Evolutionary conservation across 2,797 vertebrate species (phyloP).

Genomic region (Florisuga fusca): DNA sequence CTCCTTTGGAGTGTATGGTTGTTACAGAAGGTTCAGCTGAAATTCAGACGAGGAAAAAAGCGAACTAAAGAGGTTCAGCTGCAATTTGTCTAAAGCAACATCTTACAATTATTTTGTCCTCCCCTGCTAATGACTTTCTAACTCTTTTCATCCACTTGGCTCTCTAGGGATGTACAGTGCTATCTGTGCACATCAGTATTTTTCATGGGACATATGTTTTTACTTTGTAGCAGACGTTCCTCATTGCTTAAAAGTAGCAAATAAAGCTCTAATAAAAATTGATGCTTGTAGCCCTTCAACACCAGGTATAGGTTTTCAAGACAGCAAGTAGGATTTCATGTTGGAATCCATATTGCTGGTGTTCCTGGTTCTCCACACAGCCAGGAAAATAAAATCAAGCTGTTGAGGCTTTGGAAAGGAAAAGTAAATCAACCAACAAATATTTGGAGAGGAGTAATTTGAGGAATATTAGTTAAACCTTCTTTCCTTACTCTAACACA

Average conservation of each 20-base stretch:
- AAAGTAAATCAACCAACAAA: constrained; percentile 53
- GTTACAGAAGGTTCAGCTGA: background rate
- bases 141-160: constrained; percentile 8
- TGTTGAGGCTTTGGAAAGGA: constrained; percentile 63
- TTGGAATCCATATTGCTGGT: constrained; percentile 27
- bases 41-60: background rate
- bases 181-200: constrained; percentile 39
- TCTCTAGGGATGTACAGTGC: constrained; percentile 2
- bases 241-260: constrained; percentile 43
- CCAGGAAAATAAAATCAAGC: constrained; percentile 59
- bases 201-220: constrained; percentile 41
- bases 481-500: constrained; percentile 10
- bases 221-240: constrained; percentile 27
- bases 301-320: constrained; percentile 51
- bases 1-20: background rate
- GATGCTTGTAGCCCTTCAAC: constrained; percentile 41
- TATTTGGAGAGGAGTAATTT: constrained; percentile 58
- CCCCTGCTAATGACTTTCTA: constrained; percentile 28
- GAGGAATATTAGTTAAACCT: constrained; percentile 35
- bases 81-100: background rate
- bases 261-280: constrained; percentile 54
- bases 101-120: constrained; percentile 26
- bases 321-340: constrained; percentile 24
- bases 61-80: background rate
- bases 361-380: constrained; percentile 1